A percentile compares a stretch with the other conserved stretches of the same genome.
Conservation (phyloP, 2,888 invertebrate species). For the Sesamia inferens region DNA sequence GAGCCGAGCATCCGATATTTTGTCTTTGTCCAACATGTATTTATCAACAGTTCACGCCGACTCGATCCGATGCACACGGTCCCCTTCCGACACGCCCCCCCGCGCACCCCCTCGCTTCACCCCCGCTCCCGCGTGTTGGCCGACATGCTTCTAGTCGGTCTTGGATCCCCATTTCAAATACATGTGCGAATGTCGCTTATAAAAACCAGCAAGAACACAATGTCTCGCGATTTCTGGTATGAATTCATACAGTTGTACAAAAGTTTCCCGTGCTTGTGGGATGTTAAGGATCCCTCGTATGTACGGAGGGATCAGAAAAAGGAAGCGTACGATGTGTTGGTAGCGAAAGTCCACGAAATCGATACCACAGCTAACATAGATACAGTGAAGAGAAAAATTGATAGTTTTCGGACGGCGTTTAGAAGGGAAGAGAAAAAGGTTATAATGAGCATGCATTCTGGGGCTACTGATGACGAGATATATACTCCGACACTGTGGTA, state of each 20-base stretch:
- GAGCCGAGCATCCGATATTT: constrained; percentile 44
- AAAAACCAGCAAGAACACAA: constrained; percentile 5
- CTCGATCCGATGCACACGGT: constrained; percentile 24
- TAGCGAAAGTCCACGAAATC: constrained; percentile 43
- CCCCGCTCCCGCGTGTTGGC: constrained; percentile 33
- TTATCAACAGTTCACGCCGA: constrained; percentile 23
- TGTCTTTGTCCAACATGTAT: constrained; percentile 35
- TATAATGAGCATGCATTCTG: constrained; percentile 39
- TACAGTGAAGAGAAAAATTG: constrained; percentile 45
- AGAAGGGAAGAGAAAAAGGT: constrained; percentile 51
- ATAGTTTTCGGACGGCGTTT: constrained; percentile 51
- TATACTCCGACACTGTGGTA: constrained; percentile 48
- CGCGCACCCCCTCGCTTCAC: constrained; percentile 14
- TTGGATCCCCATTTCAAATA: constrained; percentile 39
- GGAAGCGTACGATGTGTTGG: constrained; percentile 41
- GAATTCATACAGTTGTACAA: constrained; percentile 48
- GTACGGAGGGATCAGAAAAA: constrained; percentile 23
- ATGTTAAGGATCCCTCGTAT: constrained; percentile 40
- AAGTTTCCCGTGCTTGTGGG: constrained; percentile 53
- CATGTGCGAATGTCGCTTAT: constrained; percentile 22
- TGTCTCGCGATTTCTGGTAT: constrained; percentile 54
- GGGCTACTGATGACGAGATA: constrained; percentile 36
- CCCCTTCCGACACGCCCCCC: constrained; percentile 14
- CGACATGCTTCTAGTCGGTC: constrained; percentile 48
- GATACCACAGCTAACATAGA: constrained; percentile 35